Base-by-base conservation (phyloP, 2,797 vertebrate species). In the Sebastes iracundus region DNA sequence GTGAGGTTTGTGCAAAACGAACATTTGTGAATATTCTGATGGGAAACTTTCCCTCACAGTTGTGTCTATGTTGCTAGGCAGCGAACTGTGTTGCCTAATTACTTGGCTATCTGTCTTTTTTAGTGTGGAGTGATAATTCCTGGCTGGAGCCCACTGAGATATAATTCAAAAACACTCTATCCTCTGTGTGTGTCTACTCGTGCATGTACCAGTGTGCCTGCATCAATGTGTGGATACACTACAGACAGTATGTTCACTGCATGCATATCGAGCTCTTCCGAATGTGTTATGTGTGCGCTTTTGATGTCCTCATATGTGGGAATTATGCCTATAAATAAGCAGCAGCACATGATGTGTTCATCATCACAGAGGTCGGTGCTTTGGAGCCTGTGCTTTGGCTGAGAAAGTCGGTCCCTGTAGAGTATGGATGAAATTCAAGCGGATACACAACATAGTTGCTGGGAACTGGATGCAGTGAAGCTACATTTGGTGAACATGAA, bases 311-410 rank as follows among this genome's bases (percentile, higher is more conserved):
- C 25, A 25, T 77, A 38, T 72, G 77, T 77, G 79, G 65, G 79
- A 65, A 78, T 69, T 60, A 61, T 67, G 64, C 49, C 80, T 86
- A 88, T 86, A 82, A 85, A 92, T 89, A 77, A 69, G 60, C 72
- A 59, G 72, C 79, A 79, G 72, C 20, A 8, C 67, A 46, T 2
- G 81, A 56, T 61, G 76, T 55, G 53, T 76, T 79, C 42, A 64
- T 79, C 52, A 64, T 65, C 46, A 68, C 32, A 52, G 58, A 66
- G 61, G 74, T 71, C 16, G 35, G 13, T 49, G 80, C 58, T 66
- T 81, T 60, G 66, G 27, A 75, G 70, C 27, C n/a, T 49, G 27
- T 23, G 38, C 14, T 80, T 60, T n/a, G n/a, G 53, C 42, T 52
- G 1, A 75, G 58, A 65, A 30, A 60, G 53, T 55, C 28, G 2